Percentiles rank a stretch among this genome's conserved stretches.
Evolutionary conservation across 2,888 invertebrate species (phyloP).

Genomic region (Macrosiphum euphorbiae): DNA sequence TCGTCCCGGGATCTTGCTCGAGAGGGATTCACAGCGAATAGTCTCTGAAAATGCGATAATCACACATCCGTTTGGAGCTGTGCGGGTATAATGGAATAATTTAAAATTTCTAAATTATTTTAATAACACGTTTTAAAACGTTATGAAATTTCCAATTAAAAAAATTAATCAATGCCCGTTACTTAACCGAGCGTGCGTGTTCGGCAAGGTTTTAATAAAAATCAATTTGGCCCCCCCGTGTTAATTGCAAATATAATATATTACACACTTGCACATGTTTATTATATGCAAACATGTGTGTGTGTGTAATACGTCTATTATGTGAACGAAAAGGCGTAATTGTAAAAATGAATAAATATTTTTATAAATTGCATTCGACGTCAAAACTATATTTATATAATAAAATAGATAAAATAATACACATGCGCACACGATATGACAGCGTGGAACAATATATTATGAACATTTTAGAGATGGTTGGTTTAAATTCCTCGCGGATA

Average conservation of each 20-base stretch:
- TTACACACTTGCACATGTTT: neutral
- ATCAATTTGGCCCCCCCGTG: constrained; percentile 1
- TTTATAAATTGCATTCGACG: neutral
- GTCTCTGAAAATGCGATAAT: constrained; percentile 19
- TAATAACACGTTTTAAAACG: constrained; percentile 14
- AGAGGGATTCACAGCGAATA: neutral
- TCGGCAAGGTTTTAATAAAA: constrained; percentile 35
- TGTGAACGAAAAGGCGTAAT: neutral
- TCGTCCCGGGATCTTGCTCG: neutral
- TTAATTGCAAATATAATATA: neutral
- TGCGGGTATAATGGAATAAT: constrained; percentile 1
- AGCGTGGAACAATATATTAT: neutral
- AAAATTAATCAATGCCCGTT: constrained; percentile 34
- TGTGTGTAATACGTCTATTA: neutral
- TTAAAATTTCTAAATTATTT: neutral
- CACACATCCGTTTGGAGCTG: neutral
- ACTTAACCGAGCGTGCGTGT: neutral
- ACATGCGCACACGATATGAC: neutral
- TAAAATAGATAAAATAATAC: neutral
- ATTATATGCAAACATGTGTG: neutral
- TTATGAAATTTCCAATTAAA: constrained; percentile 55
- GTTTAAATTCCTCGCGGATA: neutral
- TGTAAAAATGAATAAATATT: neutral
- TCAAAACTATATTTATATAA: neutral
- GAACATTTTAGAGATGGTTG: neutral